phyloP scores from a whole-genome alignment of 2,797 vertebrate genomes.

The Benthosema pterotum region DNA sequence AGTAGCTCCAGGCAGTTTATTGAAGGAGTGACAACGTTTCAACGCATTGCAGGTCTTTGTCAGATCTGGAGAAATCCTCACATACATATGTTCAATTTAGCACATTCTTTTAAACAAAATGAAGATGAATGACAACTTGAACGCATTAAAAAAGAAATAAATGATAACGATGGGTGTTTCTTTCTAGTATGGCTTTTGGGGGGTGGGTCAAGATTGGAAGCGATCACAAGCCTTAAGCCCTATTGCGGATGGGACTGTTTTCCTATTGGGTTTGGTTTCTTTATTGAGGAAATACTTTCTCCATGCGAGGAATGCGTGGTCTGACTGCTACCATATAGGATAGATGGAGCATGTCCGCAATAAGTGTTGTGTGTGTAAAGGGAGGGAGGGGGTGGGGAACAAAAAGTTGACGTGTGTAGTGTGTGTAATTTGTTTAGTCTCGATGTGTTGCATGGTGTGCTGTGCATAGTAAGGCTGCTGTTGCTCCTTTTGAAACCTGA shows the following conservation, averaged over 20 bases:
- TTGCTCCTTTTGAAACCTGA: conserved; percentile 11
- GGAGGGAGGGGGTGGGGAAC: neutral
- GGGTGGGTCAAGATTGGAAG: neutral
- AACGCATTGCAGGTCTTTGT: too few relatives aligned
- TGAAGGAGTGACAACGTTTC: too few relatives aligned
- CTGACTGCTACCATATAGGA: conserved; percentile 8
- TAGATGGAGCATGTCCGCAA: conserved; percentile 7
- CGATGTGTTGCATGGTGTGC: neutral
- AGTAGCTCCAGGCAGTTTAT: too few relatives aligned
- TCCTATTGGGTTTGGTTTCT: conserved; percentile 42
- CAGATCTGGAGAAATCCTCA: too few relatives aligned
- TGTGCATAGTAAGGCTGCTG: neutral
- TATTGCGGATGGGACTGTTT: conserved; percentile 24
- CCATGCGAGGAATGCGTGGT: conserved; percentile 39
- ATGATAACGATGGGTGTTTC: too few relatives aligned
- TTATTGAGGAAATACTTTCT: conserved; percentile 70
- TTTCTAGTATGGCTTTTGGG: too few relatives aligned
- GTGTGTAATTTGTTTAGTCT: conserved; percentile 23
- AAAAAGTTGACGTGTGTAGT: conserved; percentile 6
- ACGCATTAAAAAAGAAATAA: too few relatives aligned
- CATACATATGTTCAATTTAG: too few relatives aligned
- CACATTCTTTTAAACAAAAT: too few relatives aligned
- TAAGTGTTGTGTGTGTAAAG: neutral
- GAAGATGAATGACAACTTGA: too few relatives aligned
- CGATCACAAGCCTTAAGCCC: neutral